These are phyloP conservation scores for Hemicentrotus pulcherrimus DNA, from an alignment of 35 echinoderm and acorn worm species.

Conservation along the genomic window DNA sequence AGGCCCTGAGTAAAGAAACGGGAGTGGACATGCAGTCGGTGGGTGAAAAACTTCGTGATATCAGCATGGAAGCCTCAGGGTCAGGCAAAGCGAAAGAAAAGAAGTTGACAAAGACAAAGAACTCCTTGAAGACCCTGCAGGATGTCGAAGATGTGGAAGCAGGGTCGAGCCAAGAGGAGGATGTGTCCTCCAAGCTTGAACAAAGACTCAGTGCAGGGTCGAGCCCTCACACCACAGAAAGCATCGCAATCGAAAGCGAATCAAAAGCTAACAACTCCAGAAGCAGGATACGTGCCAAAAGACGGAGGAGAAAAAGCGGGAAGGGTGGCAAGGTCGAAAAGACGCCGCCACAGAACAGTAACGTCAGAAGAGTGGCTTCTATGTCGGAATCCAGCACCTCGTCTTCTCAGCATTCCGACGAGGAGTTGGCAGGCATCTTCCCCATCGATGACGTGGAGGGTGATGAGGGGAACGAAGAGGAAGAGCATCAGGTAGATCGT, in stretches of 20 bases:
- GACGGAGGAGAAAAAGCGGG: conserved; percentile 39
- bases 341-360: conserved; percentile 34
- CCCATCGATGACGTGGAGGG: conserved; percentile 76
- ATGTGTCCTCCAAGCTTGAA: not conserved
- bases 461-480: not conserved
- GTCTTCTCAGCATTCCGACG: conserved; percentile 78
- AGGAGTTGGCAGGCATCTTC: conserved; percentile 71
- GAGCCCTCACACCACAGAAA: not conserved
- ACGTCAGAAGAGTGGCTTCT: conserved; percentile 39
- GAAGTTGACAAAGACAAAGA: conserved; percentile 52
- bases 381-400: conserved; percentile 85
- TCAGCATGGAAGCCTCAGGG: not conserved
- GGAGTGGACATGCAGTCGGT: conserved; percentile 43
- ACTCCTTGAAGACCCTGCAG: conserved; percentile 43
- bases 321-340: conserved; percentile 14
- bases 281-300: conserved; percentile 31
- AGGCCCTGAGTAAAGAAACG: not conserved
- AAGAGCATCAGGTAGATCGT: not conserved
- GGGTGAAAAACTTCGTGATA: conserved; percentile 35
- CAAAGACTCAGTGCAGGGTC: not conserved
- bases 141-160: conserved; percentile 49
- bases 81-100: not conserved
- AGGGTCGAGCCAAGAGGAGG: conserved; percentile 48
- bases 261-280: conserved; percentile 40
- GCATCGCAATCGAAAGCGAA: conserved; percentile 31